A percentile compares a stretch with the other conserved stretches of the same genome.
Evolutionary conservation across 2,797 vertebrate genomes (phyloP).

Genomic region (Onychomys arenicola): DNA sequence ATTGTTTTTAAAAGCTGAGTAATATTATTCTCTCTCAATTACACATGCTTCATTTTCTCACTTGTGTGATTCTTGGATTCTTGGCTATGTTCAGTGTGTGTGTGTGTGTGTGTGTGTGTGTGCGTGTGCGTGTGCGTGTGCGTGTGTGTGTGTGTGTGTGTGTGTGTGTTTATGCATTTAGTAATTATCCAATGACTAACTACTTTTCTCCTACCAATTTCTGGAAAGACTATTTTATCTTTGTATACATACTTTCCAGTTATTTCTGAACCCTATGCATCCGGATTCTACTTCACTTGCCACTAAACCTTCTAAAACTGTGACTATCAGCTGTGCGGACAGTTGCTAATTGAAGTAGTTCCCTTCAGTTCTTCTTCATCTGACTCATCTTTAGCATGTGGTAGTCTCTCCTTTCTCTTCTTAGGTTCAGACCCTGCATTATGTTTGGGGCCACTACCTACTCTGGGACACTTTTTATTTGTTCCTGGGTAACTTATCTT

Average conservation of each 20-base stretch:
- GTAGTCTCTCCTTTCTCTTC: background rate
- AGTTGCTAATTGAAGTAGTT: background rate
- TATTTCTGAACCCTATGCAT: background rate
- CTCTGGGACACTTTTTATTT: background rate
- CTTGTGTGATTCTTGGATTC: background rate
- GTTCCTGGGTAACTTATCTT: background rate
- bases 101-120: background rate
- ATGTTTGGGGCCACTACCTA: background rate
- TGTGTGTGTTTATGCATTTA: background rate
- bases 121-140: background rate
- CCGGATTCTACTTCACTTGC: background rate
- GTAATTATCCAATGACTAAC: background rate
- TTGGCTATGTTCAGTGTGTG: background rate
- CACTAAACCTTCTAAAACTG: background rate
- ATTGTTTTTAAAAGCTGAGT: background rate
- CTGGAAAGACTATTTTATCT: background rate
- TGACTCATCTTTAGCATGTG: background rate
- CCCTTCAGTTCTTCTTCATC: background rate
- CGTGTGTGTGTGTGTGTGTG: background rate
- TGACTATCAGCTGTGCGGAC: background rate
- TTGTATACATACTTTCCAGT: background rate
- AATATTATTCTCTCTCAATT: background rate
- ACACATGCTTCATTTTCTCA: background rate
- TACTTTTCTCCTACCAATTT: background rate
- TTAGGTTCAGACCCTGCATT: background rate